These are phyloP conservation scores for Pammene fasciana DNA, from an alignment of 2,888 invertebrate species.

Conservation along the genomic window DNA sequence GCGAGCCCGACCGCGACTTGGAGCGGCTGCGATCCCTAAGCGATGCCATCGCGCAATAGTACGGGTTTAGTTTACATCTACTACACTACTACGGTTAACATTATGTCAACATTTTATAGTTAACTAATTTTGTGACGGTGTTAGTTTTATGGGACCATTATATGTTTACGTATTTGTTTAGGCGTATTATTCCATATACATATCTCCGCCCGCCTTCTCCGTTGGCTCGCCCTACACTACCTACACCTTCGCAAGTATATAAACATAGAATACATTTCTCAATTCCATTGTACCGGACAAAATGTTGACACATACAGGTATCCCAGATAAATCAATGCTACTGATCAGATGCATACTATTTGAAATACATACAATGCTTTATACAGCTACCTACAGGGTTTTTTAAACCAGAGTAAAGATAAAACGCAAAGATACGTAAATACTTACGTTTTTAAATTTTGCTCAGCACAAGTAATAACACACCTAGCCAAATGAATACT, in stretches of 20 bases:
- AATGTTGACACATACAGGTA: slow-evolving; percentile 42
- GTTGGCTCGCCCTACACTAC: too few species aligned
- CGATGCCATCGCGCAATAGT: slow-evolving; percentile 43
- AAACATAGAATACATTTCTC: too few species aligned
- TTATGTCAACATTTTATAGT: slow-evolving; percentile 13
- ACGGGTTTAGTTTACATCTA: slow-evolving; percentile 30
- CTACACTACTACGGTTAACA: slow-evolving; percentile 29
- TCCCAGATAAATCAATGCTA: slow-evolving; percentile 8
- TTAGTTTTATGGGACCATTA: not conserved
- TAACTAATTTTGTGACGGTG: not conserved
- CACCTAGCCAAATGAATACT: slow-evolving; percentile 79
- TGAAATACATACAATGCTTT: slow-evolving; percentile 1
- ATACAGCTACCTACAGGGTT: slow-evolving; percentile 12
- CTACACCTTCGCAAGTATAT: too few species aligned
- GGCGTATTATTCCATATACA: too few species aligned
- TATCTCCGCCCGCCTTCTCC: too few species aligned
- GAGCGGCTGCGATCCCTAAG: slow-evolving; percentile 74
- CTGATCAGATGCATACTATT: not conserved
- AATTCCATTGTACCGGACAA: not conserved
- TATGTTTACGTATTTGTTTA: too few species aligned
- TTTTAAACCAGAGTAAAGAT: slow-evolving; percentile 9
- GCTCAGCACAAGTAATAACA: slow-evolving; percentile 79
- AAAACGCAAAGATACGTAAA: slow-evolving; percentile 43
- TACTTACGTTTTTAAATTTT: slow-evolving; percentile 79
- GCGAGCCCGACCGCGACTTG: slow-evolving; percentile 66